A percentile compares a stretch with the other conserved stretches of the same genome.
phyloP scores from a whole-genome alignment of 2,888 invertebrate species.

The Holacanthella duospinosa region DNA sequence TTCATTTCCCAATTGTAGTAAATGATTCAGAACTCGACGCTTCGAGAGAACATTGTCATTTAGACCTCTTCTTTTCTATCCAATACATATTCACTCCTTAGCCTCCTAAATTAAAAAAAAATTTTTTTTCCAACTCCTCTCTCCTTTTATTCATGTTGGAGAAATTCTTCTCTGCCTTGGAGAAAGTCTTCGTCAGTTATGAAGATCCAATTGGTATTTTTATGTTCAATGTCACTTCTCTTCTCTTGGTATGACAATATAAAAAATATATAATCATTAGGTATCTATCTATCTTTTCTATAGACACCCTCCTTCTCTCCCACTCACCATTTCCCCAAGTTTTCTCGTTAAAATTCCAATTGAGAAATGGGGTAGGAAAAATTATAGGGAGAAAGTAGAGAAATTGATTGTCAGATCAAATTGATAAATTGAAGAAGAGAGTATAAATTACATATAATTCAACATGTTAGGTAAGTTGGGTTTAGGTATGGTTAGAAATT shows the following conservation, averaged over 20 bases:
- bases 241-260: too few relatives aligned
- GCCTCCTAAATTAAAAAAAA: background rate
- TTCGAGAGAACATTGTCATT: conserved; percentile 11
- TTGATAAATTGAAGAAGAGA: too few relatives aligned
- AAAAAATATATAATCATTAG: too few relatives aligned
- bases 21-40: background rate
- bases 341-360: background rate
- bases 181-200: background rate
- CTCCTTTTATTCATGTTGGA: background rate
- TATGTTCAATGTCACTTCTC: background rate
- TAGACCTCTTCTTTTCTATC: background rate
- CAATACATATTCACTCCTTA: background rate
- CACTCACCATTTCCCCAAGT: too few relatives aligned
- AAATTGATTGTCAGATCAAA: too few relatives aligned
- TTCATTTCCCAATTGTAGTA: conserved; percentile 30
- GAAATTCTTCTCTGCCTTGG: background rate
- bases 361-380: too few relatives aligned
- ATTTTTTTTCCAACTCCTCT: background rate
- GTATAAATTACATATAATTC: too few relatives aligned
- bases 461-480: too few relatives aligned
- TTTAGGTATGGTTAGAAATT: too few relatives aligned
- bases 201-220: conserved; percentile 6
- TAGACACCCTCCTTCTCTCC: too few relatives aligned
- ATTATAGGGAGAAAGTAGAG: too few relatives aligned
- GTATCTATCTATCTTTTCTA: too few relatives aligned